Percentiles rank a stretch among this genome's conserved stretches.
Conservation (phyloP, 2,113 vertebrate species). For the Phylloscopus whistleri region DNA sequence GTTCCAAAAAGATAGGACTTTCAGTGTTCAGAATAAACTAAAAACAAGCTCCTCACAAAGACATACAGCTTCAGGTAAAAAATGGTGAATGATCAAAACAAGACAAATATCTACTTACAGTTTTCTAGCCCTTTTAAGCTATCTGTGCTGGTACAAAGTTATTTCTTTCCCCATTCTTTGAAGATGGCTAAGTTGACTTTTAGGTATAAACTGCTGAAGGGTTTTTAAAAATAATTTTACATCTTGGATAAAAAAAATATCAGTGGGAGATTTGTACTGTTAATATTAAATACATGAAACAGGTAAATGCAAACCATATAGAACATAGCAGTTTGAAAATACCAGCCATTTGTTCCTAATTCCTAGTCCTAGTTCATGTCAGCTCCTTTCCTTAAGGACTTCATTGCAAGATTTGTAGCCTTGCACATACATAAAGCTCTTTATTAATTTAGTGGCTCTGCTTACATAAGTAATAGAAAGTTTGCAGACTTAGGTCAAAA, state of each 20-base stretch:
- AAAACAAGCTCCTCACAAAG: background rate
- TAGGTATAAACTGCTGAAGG: background rate
- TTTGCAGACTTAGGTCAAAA: background rate
- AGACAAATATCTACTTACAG: background rate
- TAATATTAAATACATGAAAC: background rate
- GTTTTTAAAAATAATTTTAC: background rate
- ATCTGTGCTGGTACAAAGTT: background rate
- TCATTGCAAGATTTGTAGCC: background rate
- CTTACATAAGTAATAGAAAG: background rate
- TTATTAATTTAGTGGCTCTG: background rate
- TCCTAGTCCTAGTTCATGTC: background rate
- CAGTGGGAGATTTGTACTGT: background rate
- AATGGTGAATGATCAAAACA: background rate
- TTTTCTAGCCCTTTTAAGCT: background rate
- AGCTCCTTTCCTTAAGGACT: background rate
- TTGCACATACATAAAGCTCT: background rate
- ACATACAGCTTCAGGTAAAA: background rate
- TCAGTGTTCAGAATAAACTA: background rate
- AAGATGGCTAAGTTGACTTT: background rate
- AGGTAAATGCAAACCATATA: background rate
- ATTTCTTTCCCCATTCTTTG: background rate
- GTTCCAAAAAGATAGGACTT: background rate
- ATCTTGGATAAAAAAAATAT: background rate
- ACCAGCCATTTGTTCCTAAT: background rate
- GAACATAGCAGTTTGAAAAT: background rate